A percentile compares a stretch with the other conserved stretches of the same genome.
These are phyloP conservation scores for Xiphophorus birchmanni DNA, from an alignment of 2,797 vertebrate genomes.

Conservation along the genomic window DNA sequence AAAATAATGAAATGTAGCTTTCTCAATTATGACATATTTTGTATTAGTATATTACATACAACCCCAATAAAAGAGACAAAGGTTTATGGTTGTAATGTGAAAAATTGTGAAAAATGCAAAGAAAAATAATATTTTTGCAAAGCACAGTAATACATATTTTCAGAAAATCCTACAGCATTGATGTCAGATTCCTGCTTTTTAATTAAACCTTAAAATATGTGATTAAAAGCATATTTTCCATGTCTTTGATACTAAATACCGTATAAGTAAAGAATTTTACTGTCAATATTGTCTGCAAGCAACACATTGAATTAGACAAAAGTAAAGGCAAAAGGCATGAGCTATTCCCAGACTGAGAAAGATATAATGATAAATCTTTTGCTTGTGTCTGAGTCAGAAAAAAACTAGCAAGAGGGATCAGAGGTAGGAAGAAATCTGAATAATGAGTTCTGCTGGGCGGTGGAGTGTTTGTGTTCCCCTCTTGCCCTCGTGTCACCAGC, in stretches of 20 bases:
- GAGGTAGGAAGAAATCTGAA: conserved; percentile 53
- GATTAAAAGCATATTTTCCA: not conserved
- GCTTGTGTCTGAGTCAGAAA: conserved; percentile 37
- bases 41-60: not conserved
- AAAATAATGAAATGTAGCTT: not conserved
- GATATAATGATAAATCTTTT: conserved; percentile 16
- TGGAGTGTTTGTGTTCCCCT: conserved; percentile 65
- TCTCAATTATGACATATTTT: not conserved
- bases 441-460: conserved; percentile 73
- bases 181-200: not conserved
- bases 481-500: conserved; percentile 65
- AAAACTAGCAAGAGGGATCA: conserved; percentile 35
- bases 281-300: not conserved
- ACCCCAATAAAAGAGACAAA: not conserved
- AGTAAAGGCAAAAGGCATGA: conserved; percentile 20
- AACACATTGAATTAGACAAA: conserved; percentile 20
- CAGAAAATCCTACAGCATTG: not conserved
- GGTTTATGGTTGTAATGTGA: not conserved
- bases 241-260: not conserved
- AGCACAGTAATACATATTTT: not conserved
- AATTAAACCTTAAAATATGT: not conserved
- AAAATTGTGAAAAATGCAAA: not conserved
- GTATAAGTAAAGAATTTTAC: not conserved
- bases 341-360: conserved; percentile 11
- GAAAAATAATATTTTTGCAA: not conserved